A percentile compares a stretch with the other conserved stretches of the same genome.
phyloP scores from a whole-genome alignment of 1,140 invertebrate species.

The Oscheius sp. region DNA sequence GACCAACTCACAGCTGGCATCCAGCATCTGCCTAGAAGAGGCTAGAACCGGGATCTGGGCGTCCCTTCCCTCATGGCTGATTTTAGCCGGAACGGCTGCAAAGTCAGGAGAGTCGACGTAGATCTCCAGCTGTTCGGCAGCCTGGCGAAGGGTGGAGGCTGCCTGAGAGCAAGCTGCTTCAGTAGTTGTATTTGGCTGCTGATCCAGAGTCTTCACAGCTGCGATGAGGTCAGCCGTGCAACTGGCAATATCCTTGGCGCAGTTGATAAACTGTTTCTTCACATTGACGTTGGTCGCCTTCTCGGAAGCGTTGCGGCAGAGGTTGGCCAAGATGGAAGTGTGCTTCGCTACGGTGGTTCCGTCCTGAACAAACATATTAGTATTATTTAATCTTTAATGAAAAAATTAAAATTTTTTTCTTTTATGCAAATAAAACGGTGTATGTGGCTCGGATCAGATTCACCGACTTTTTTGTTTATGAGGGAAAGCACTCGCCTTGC shows the following conservation, averaged over 20 bases:
- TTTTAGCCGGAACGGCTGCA: slow-evolving; percentile 82
- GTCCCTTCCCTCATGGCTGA: slow-evolving; percentile 70
- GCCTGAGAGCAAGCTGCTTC: slow-evolving; percentile 75
- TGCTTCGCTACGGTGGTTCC: slow-evolving; percentile 93
- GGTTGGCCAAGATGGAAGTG: slow-evolving; percentile 89
- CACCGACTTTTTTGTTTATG: too few species aligned
- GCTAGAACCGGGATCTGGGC: slow-evolving; percentile 71
- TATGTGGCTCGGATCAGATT: neutral
- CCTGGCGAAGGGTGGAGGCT: slow-evolving; percentile 80
- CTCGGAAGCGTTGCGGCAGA: slow-evolving; percentile 84
- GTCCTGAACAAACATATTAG: slow-evolving; percentile 29
- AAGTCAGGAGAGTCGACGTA: slow-evolving; percentile 92
- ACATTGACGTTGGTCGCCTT: slow-evolving; percentile 84
- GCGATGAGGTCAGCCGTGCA: slow-evolving; percentile 89
- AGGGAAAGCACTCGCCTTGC: too few species aligned
- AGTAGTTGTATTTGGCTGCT: slow-evolving; percentile 74
- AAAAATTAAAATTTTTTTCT: neutral
- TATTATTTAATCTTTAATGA: neutral
- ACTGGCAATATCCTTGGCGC: slow-evolving; percentile 93
- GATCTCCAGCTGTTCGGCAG: slow-evolving; percentile 84
- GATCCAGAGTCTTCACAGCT: slow-evolving; percentile 81
- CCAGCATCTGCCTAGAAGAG: slow-evolving; percentile 77
- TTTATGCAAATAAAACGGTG: neutral
- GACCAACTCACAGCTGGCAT: slow-evolving; percentile 84
- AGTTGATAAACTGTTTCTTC: slow-evolving; percentile 93